These are phyloP conservation scores for Rhabdophis nuchalis DNA, from an alignment of 2,797 vertebrate species.

Conservation along the genomic window DNA sequence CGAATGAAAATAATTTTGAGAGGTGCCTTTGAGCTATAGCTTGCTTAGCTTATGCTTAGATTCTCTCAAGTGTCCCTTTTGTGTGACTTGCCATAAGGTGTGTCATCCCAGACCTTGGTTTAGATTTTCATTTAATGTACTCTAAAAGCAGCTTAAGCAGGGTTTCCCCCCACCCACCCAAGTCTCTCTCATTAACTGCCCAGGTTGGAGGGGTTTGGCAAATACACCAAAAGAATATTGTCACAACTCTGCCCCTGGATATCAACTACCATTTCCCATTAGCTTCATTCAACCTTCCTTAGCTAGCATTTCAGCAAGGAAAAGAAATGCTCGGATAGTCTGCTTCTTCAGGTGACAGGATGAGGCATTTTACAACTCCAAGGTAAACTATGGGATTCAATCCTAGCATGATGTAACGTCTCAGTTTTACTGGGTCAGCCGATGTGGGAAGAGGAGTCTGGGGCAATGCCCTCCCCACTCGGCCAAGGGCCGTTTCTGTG, in stretches of 20 bases:
- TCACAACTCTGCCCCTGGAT: not conserved
- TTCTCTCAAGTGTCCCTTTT: not conserved
- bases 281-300: not conserved
- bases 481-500: not conserved
- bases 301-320: not conserved
- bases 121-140: not conserved
- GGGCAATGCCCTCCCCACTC: not conserved
- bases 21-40: not conserved
- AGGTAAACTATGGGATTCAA: not conserved
- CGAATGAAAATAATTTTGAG: not conserved
- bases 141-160: not conserved
- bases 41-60: not conserved
- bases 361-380: not conserved
- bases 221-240: too few species aligned
- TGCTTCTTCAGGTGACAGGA: not conserved
- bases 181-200: not conserved
- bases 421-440: not conserved
- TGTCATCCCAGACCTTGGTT: not conserved
- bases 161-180: not conserved
- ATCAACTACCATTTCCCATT: not conserved
- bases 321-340: not conserved
- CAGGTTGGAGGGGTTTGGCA: not conserved
- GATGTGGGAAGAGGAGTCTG: not conserved
- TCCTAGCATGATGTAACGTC: not conserved
- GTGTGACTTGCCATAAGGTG: not conserved